Conservation (phyloP, 2,113 vertebrate genomes). For the Microtus ochrogaster region DNA sequence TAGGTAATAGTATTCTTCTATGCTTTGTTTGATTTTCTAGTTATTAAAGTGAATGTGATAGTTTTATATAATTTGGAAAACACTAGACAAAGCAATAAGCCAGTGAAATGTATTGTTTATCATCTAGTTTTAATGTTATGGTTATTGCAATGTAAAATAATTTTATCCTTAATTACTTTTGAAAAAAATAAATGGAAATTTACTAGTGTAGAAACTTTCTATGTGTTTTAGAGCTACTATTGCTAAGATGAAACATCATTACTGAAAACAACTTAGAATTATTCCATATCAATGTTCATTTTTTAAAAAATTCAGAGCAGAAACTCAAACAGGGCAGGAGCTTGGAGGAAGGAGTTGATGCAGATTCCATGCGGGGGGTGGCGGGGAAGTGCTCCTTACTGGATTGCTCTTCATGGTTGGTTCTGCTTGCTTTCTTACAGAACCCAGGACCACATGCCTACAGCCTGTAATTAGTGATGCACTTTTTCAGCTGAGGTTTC, state of each 20-base stretch:
- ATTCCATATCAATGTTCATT: not conserved
- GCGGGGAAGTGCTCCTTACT: not conserved
- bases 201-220: not conserved
- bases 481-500: not conserved
- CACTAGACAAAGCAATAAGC: not conserved
- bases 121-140: not conserved
- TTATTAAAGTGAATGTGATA: not conserved
- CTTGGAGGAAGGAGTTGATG: not conserved
- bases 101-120: not conserved
- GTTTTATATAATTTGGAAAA: not conserved
- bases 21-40: not conserved
- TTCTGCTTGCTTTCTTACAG: not conserved
- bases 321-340: not conserved
- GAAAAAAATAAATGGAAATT: not conserved
- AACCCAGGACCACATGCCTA: not conserved
- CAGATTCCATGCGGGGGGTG: not conserved
- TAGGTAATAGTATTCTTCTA: not conserved
- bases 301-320: not conserved
- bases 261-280: not conserved
- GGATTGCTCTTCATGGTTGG: not conserved
- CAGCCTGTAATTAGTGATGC: not conserved
- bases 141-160: not conserved
- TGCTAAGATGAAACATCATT: not conserved
- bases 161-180: not conserved
- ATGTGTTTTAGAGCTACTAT: not conserved